phyloP scores from a whole-genome alignment of 1,140 invertebrate species.

The Charaxes varanes region DNA sequence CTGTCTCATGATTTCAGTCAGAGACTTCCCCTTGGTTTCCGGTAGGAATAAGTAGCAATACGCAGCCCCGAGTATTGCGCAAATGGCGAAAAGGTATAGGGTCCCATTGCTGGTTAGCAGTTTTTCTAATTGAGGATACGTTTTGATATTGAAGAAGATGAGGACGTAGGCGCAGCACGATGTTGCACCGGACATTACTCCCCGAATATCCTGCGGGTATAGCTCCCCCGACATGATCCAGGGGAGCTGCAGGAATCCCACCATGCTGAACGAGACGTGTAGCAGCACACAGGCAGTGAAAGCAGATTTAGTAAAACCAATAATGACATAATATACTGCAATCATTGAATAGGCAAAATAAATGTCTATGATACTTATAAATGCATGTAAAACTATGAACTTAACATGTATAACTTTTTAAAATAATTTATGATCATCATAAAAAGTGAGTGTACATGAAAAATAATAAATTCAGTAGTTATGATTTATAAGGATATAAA shows the following conservation, averaged over 20 bases:
- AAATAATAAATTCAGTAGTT: no score
- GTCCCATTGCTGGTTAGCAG: slow-evolving; percentile 79
- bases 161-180: slow-evolving; percentile 82
- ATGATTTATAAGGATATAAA: no score
- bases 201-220: slow-evolving; percentile 81
- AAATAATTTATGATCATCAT: no score
- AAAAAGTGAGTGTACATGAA: no score
- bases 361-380: no score
- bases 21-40: slow-evolving; percentile 86
- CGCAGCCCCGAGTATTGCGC: slow-evolving; percentile 78
- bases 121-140: slow-evolving; percentile 77
- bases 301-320: slow-evolving; percentile 22
- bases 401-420: no score
- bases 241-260: slow-evolving; percentile 82
- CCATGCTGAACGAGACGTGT: slow-evolving; percentile 83
- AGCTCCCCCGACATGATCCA: slow-evolving; percentile 85
- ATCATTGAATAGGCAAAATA: no score
- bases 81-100: slow-evolving; percentile 84
- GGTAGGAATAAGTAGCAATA: slow-evolving; percentile 83
- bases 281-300: slow-evolving; percentile 75
- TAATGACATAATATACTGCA: slow-evolving; percentile 26
- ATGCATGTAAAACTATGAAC: no score
- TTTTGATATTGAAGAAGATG: slow-evolving; percentile 82
- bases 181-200: slow-evolving; percentile 80
- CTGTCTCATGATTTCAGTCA: slow-evolving; percentile 84